A percentile compares a stretch with the other conserved stretches of the same genome.
These are phyloP conservation scores for Macrophya alboannulata DNA, from an alignment of 2,888 invertebrate genomes.

Conservation along the genomic window DNA sequence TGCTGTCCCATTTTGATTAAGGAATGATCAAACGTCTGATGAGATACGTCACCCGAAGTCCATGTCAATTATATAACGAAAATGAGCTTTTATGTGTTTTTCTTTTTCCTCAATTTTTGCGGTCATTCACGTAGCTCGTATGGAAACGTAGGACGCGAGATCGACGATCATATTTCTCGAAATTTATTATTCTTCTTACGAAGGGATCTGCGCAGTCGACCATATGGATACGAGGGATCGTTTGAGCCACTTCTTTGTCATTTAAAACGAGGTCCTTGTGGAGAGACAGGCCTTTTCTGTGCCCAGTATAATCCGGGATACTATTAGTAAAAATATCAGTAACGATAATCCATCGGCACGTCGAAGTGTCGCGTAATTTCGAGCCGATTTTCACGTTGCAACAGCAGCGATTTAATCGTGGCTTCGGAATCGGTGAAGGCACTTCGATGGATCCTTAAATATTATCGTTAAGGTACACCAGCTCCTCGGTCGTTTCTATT, in stretches of 20 bases:
- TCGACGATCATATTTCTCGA: background rate
- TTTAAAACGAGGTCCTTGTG: too few species aligned
- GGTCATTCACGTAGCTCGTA: background rate
- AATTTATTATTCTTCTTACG: background rate
- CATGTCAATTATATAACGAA: background rate
- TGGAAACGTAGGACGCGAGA: background rate
- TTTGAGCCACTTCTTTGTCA: too few species aligned
- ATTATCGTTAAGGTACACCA: background rate
- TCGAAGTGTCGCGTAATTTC: background rate
- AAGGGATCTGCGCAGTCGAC: too few species aligned
- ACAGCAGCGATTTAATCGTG: background rate
- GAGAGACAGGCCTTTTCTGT: background rate
- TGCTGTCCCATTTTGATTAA: conserved; percentile 75
- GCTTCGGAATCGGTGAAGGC: conserved; percentile 3
- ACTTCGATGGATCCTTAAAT: background rate
- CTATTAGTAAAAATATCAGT: background rate
- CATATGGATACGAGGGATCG: too few species aligned
- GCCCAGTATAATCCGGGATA: background rate
- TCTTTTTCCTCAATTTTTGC: background rate
- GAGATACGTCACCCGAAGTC: conserved; percentile 52
- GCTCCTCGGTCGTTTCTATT: background rate
- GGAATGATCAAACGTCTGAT: background rate
- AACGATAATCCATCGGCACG: background rate
- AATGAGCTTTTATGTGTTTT: too few species aligned
- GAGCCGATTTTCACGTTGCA: background rate